Evolutionary conservation across 2,113 vertebrate genomes (phyloP), one percentile per base, ranked within the genome.

Genomic region (Hystrix cristata): DNA sequence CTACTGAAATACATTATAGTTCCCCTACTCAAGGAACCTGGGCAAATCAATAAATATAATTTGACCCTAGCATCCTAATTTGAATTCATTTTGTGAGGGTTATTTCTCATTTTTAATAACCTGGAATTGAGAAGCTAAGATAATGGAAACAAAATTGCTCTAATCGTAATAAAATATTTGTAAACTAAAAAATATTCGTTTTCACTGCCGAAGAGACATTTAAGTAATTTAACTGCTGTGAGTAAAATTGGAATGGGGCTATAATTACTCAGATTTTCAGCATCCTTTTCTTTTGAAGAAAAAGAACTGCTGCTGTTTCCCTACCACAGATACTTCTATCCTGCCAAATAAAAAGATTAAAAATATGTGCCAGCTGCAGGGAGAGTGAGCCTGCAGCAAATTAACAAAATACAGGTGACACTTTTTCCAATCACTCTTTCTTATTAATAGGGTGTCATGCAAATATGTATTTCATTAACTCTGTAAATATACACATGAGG

Each of bases 101-200:
- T 91, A 96, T 98, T 98, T 98, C 97, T 98, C 96, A 98, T 97
- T 98, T 98, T 98, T 97, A 98, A 98, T 98, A 98, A 97, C 80
- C 93, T 80, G 76, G 48, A 97, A 96, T 97, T 97, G 95, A 88
- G 92, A 98, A 96, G 95, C 88, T 72, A 98, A 98, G 94, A 98
- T 98, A 98, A 98, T 97, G 48, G 72, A 97, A 98, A 98, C 92
- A 97, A 98, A 98, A 97, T 98, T 98, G 91, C 71, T 87, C 76
- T 98, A 97, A 98, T 97, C 72, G 81, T 97, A 98, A 98, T 98
- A 98, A 98, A 98, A 98, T 98, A 98, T 98, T 98, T 98, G 98
- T 99, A 98, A 98, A 98, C 92, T 95, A 96, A 98, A 98, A 96
- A 88, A 97, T 96, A 96, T 82, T 97, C 95, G 97, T 97, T 98